Base-by-base conservation (phyloP, 2,888 invertebrate genomes). In the Automeris io region DNA sequence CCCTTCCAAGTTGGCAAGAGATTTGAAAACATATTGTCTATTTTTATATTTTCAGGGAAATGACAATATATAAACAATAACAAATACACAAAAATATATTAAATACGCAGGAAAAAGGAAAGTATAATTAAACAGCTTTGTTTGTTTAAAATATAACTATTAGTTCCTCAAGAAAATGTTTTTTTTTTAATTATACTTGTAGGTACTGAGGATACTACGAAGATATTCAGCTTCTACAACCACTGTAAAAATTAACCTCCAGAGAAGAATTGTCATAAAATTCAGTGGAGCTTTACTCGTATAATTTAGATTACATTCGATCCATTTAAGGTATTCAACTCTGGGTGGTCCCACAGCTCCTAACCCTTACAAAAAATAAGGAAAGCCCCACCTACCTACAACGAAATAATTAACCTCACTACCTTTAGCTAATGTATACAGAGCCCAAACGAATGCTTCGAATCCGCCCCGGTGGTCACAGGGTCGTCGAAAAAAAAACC, bases 401-500 rank as follows among this genome's bases (percentile, higher is more conserved):
- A 57, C 54, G 58, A 59, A 57, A 63, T 57, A 63, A 61, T 62
- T 58, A 61, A 54, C 56, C 54, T 65, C 57, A 55, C 57, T 52
- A 55, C 57, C 56, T 52, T 44, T 46, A 37, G 42, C 42, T 53
- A 58, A 61, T 65, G 53, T 68, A 59, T 54, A 65, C 61, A 57
- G 57, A 53, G 46, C 50, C 57, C 52, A 52, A 62, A 63, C 55
- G 57, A 66, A 65, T 61, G 59, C 57, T 54, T 58, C 49, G 38
- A 50, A 37, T 41, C 54, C 63, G 58, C 62, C 60, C 57, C 57
- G 48, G 39, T 58, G 70, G 64, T 63, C 61, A 62, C 58, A 58
- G 52, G 43, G 33, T 54, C 48, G 42, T 46, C 57, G 8, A 60
- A 65, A 70, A 66, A 65, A 56, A 55, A 48, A 47, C 62, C 58